phyloP scores from a whole-genome alignment of 2,797 vertebrate species.

The Muraenolepis orangiensis region DNA sequence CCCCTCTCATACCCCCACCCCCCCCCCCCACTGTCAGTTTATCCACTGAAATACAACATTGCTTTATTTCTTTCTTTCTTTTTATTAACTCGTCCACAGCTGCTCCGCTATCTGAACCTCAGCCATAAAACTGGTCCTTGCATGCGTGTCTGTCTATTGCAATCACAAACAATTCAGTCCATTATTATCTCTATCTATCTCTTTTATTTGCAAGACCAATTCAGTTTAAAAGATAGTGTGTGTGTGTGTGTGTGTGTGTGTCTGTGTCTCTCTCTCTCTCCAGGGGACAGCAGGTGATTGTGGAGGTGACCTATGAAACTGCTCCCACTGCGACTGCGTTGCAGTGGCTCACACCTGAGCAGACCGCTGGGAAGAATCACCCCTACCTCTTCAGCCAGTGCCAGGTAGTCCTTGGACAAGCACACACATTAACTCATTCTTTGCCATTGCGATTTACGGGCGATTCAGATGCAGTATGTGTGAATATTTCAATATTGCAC shows the following conservation, averaged over 20 bases:
- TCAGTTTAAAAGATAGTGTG: no score
- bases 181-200: no score
- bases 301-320: conserved; percentile 90
- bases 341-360: conserved; percentile 90
- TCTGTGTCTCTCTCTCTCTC: neutral
- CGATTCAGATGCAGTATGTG: no score
- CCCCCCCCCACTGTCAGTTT: neutral
- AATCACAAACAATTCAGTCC: neutral
- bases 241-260: neutral
- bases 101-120: neutral
- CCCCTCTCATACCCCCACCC: no score
- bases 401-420: conserved; percentile 70
- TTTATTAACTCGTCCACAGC: neutral
- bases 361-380: conserved; percentile 90
- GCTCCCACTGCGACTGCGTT: conserved; percentile 86
- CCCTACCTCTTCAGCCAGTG: conserved; percentile 98
- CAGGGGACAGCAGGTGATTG: conserved; percentile 89
- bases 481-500: no score
- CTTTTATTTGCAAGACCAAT: no score
- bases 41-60: neutral
- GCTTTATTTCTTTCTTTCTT: neutral
- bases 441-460: no score
- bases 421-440: neutral
- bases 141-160: neutral
- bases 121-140: neutral